Evolutionary conservation across 2,888 invertebrate genomes (phyloP), one percentile per base, ranked within the genome.

Genomic region (Rhingia campestris): DNA sequence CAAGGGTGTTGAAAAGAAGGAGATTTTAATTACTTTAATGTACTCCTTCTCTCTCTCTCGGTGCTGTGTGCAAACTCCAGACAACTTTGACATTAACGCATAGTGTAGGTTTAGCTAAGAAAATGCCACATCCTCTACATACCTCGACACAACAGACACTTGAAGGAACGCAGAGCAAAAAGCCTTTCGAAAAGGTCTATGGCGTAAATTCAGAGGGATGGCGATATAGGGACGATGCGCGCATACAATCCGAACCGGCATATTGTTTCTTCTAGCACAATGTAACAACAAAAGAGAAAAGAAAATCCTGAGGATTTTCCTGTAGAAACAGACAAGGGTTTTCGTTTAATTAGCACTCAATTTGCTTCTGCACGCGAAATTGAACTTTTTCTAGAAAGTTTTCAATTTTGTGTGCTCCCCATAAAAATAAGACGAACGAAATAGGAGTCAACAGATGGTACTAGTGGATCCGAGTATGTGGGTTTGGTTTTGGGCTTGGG

Each of bases 321-420:
- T 22, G 33, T 41, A 30, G 37, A 33, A 45, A 56, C 39, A 32
- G 6, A 54, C 9, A 14, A 35, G 74, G 22, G 74, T 51, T 66
- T 64, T 58, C 74, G 58, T 74, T 74, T 74, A 74, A 74, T 74
- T 74, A 74, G 66, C 74, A 74, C 74, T 66, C 66, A 66, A 74
- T 74, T 74, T 66, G 49, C 56, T 74, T 74, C 41, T 54, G 56
- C 66, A 49, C 56, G 58, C 66, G 56, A 66, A 74, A 74, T 58
- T 66, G 30, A 74, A 74, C 66, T 74, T 74, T 74, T 49, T 32
- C 35, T 39, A 56, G 73, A 6, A 63, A 22, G 61, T 73, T 45
- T 54, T 54, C 43, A 35, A 56, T 35, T 56, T 51, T 39, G 49
- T 37, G 5, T 12, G 22, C 22, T 22, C 22, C 22, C 22, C 22